Conservation (phyloP, 2,113 vertebrate species). For the Ochotona princeps region DNA sequence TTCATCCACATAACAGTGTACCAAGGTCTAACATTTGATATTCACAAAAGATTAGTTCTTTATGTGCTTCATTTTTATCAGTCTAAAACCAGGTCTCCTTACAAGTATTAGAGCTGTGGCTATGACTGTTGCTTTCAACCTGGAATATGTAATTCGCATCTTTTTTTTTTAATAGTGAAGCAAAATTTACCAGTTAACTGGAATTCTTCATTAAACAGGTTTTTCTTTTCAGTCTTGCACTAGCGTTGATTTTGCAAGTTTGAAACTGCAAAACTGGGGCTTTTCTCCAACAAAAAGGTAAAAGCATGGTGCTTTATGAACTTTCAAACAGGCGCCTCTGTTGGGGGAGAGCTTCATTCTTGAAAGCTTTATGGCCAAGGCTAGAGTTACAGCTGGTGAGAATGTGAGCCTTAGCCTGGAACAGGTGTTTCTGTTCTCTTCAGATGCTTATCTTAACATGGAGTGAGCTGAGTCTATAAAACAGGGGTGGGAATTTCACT, state of each 20-base stretch:
- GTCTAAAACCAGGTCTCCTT: constrained; percentile 2
- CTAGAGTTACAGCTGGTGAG: constrained; percentile 50
- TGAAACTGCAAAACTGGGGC: not conserved
- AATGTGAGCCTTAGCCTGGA: constrained; percentile 9
- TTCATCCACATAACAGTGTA: not conserved
- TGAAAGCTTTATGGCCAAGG: constrained; percentile 45
- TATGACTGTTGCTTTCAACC: not conserved
- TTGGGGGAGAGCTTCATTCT: not conserved
- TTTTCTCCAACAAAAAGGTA: constrained; percentile 22
- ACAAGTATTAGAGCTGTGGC: not conserved
- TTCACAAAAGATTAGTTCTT: not conserved
- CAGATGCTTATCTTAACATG: constrained; percentile 57
- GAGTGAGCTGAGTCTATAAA: constrained; percentile 65
- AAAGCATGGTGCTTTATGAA: not conserved
- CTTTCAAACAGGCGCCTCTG: not conserved
- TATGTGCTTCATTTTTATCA: not conserved
- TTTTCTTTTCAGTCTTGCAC: not conserved
- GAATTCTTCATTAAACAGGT: not conserved
- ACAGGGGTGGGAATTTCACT: constrained; percentile 68
- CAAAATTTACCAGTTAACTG: not conserved
- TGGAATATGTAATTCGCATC: not conserved
- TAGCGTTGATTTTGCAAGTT: not conserved
- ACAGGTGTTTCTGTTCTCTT: constrained; percentile 64
- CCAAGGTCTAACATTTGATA: not conserved
- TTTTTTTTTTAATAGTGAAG: constrained; percentile 52